Evolutionary conservation across 2,888 invertebrate species (phyloP), one percentile per base, ranked within the genome.

Genomic region (Alloplasta piceator): DNA sequence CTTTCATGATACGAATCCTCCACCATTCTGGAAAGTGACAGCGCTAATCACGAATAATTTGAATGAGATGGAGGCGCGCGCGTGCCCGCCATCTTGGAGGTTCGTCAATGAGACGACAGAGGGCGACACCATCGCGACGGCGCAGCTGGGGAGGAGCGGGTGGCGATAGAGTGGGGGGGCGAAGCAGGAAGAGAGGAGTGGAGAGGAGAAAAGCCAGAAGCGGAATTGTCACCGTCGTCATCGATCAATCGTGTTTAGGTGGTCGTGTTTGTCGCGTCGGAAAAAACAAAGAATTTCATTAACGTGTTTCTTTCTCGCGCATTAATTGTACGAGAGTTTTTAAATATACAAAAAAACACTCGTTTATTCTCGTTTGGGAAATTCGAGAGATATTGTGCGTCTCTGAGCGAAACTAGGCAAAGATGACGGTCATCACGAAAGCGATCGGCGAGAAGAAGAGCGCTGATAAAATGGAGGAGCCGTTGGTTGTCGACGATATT

Each of bases 381-480:
- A 61, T 26, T 50, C 60, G 73, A 10, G 41, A 46, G 46, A 64
- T 43, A 50, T 16, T 5, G 4, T 7, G 39, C 16, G 9, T 16
- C 7, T 4, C 6, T 39, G 38, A 46, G 58, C 74, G 46, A 48
- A 52, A 16, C 26, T 67, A 50, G 36, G 70, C 38, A 71, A 89
- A 86, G 60, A 97, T 97, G 97, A 97, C 97, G 82, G 95, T 97
- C 91, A 93, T 97, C 87, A 96, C 96, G 6, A 97, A 96, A 91
- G 94, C 96, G 39, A 94, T 95, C 82, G 93, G 94, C 71, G 95
- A 96, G 83, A 96, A 96, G 92, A 96, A 96, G 92, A 92, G 91
- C 61, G 92, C 90, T 36, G 95, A 95, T 85, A 95, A 94, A 93
- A 93, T 94, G 86, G 94, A 94, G 87, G 93, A 95, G 86, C 96